Evolutionary conservation across 1,140 invertebrate genomes (phyloP).

Genomic region (Zelostemma sp.): DNA sequence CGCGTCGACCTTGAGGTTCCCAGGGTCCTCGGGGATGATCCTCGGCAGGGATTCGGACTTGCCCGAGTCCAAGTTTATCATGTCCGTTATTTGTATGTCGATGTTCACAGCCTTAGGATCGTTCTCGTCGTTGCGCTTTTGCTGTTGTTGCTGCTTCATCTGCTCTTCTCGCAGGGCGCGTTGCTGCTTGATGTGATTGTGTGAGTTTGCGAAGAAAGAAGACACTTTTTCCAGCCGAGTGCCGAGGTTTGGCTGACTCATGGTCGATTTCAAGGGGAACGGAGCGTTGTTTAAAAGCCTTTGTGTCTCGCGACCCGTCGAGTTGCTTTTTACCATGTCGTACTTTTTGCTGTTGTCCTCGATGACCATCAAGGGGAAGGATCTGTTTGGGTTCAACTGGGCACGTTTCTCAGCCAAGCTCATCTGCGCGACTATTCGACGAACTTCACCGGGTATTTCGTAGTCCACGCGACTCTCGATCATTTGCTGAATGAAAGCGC

Average conservation of each 20-base stretch:
- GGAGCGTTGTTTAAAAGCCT: conserved; percentile 57
- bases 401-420: background rate
- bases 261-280: conserved; percentile 64
- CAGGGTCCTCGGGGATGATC: conserved; percentile 35
- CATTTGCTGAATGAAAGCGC: conserved; percentile 74
- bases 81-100: conserved; percentile 65
- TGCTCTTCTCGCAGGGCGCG: conserved; percentile 56
- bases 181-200: conserved; percentile 76
- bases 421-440: conserved; percentile 74
- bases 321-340: conserved; percentile 66
- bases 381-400: conserved; percentile 22
- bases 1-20: conserved; percentile 52
- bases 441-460: conserved; percentile 76
- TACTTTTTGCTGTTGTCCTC: conserved; percentile 71
- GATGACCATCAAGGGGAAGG: conserved; percentile 70
- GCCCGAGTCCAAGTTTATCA: conserved; percentile 34
- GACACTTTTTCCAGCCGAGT: conserved; percentile 69
- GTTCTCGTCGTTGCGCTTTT: conserved; percentile 57
- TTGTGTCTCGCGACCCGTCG: conserved; percentile 58
- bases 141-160: conserved; percentile 14
- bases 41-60: conserved; percentile 11
- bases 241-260: conserved; percentile 69
- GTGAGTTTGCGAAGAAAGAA: conserved; percentile 75
- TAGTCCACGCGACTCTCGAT: conserved; percentile 73
- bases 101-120: conserved; percentile 66